Evolutionary conservation across 2,888 invertebrate species (phyloP).

Genomic region (Agriotes lineatus): DNA sequence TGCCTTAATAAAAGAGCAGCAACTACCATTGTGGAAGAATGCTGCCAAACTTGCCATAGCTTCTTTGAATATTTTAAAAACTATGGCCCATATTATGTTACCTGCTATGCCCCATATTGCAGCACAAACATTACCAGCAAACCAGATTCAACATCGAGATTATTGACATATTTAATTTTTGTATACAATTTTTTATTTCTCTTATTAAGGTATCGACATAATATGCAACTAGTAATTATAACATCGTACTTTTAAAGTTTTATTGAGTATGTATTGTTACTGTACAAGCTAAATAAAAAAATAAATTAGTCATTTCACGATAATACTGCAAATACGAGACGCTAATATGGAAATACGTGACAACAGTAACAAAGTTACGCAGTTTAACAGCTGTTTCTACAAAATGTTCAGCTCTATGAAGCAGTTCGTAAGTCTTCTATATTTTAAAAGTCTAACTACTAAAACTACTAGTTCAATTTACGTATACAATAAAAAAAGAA

Average conservation of each 20-base stretch:
- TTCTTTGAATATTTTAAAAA: slow-evolving; percentile 25
- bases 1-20: slow-evolving; percentile 19
- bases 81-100: slow-evolving; percentile 28
- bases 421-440: too few species aligned
- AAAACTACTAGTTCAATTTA: too few species aligned
- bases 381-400: not conserved
- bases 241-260: slow-evolving; percentile 19
- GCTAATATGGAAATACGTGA: not conserved
- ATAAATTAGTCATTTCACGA: slow-evolving; percentile 29
- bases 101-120: slow-evolving; percentile 13
- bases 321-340: slow-evolving; percentile 19
- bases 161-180: not conserved
- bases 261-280: slow-evolving; percentile 10
- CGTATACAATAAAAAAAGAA: not conserved
- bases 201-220: not conserved
- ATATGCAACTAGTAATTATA: not conserved
- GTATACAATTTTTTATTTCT: slow-evolving; percentile 6
- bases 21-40: slow-evolving; percentile 39
- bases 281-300: slow-evolving; percentile 38
- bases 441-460: too few species aligned
- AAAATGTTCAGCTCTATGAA: not conserved
- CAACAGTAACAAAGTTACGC: not conserved
- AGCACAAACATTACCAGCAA: not conserved
- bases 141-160: too few species aligned
- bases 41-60: slow-evolving; percentile 33